Percentiles rank a stretch among this genome's conserved stretches.
phyloP scores from a whole-genome alignment of 2,113 vertebrate species.

The Chrysochloris asiatica region DNA sequence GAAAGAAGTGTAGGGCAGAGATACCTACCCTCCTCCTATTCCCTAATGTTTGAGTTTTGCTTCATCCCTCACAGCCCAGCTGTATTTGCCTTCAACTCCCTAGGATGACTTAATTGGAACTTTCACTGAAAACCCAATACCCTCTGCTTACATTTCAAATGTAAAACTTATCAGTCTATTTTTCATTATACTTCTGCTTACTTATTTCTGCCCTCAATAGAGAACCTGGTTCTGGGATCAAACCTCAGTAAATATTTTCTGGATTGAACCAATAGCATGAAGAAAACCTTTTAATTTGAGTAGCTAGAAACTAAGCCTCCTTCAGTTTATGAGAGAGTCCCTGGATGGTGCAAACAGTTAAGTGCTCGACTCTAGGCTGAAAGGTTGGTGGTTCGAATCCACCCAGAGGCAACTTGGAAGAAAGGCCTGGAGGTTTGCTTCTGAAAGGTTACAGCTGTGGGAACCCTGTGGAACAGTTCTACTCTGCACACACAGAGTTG shows the following conservation, averaged over 20 bases:
- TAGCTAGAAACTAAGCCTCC: background rate
- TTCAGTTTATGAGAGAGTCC: background rate
- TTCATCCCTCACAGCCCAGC: slow-evolving; percentile 41
- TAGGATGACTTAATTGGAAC: slow-evolving; percentile 42
- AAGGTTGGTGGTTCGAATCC: background rate
- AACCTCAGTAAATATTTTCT: slow-evolving; percentile 58
- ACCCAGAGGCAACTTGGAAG: background rate
- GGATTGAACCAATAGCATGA: slow-evolving; percentile 38
- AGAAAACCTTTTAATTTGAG: slow-evolving; percentile 55
- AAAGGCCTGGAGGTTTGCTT: background rate
- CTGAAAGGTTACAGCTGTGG: background rate
- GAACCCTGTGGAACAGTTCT: background rate
- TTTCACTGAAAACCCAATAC: slow-evolving; percentile 47
- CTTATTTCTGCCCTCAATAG: slow-evolving; percentile 22
- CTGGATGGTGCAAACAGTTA: background rate
- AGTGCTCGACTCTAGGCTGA: background rate
- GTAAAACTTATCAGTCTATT: slow-evolving; percentile 60
- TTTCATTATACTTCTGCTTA: slow-evolving; percentile 56
- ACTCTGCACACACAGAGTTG: background rate
- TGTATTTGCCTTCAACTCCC: slow-evolving; percentile 58
- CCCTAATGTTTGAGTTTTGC: slow-evolving; percentile 9
- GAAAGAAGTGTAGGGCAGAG: background rate
- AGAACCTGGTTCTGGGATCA: slow-evolving; percentile 41
- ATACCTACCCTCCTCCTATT: background rate
- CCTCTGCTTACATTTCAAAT: slow-evolving; percentile 65